phyloP scores from a whole-genome alignment of 1,140 invertebrate species.

The Halesus radiatus region DNA sequence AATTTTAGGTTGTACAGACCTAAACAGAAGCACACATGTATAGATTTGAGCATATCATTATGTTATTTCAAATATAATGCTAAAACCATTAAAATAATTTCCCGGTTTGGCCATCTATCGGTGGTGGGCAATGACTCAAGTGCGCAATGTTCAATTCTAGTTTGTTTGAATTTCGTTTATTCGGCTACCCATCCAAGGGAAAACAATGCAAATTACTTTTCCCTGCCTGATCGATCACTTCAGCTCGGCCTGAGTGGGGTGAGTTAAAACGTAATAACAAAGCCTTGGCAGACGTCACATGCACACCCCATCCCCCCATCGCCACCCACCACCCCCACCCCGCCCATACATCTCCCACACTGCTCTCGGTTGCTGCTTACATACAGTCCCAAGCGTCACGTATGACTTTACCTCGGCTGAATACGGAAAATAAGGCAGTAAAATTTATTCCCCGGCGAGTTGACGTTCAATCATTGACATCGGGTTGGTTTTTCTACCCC shows the following conservation, averaged over 20 bases:
- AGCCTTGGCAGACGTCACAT: constrained; percentile 52
- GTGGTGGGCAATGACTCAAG: too few relatives aligned
- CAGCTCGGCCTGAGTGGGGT: constrained; percentile 32
- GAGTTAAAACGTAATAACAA: constrained; percentile 53
- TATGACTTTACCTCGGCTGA: constrained; percentile 55
- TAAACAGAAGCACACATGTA: too few relatives aligned
- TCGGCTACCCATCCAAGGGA: constrained; percentile 23
- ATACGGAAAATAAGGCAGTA: constrained; percentile 59
- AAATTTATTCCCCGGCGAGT: constrained; percentile 69
- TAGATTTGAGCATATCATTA: too few relatives aligned
- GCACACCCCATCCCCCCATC: constrained; percentile 36
- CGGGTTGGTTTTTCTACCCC: constrained; percentile 64
- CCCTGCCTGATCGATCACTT: constrained; percentile 31
- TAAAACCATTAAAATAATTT: too few relatives aligned
- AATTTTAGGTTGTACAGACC: too few relatives aligned
- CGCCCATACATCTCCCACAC: constrained; percentile 6
- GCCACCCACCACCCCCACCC: constrained; percentile 10
- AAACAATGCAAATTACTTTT: constrained; percentile 40
- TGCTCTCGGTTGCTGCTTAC: not conserved
- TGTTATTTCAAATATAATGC: too few relatives aligned
- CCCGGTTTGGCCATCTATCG: too few relatives aligned
- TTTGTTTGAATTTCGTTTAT: not conserved
- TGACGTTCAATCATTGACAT: constrained; percentile 70
- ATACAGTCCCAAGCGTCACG: constrained; percentile 55
- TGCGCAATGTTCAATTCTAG: not conserved